Evolutionary conservation across 2,113 vertebrate species (phyloP).

Genomic region (Centropus bengalensis): DNA sequence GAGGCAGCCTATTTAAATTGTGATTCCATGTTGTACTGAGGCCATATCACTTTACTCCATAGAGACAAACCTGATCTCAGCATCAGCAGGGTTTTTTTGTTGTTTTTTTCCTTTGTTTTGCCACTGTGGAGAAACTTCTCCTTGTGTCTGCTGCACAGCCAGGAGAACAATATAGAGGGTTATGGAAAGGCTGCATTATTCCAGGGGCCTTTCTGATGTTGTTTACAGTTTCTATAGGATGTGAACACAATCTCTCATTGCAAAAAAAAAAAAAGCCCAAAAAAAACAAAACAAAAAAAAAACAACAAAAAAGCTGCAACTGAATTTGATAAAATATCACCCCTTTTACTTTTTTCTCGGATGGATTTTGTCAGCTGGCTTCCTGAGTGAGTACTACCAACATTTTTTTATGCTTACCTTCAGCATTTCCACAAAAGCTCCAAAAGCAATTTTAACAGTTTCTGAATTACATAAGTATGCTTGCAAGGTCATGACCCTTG

Average conservation of each 20-base stretch:
- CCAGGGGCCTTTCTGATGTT: neutral
- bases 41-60: neutral
- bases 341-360: neutral
- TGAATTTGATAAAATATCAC: neutral
- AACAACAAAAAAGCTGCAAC: neutral
- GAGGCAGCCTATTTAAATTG: neutral
- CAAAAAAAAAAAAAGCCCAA: neutral
- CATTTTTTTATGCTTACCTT: neutral
- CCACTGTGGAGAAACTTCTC: constrained; percentile 52
- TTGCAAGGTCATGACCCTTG: neutral
- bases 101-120: constrained; percentile 12
- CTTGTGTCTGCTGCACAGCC: neutral
- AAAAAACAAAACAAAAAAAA: too few relatives aligned
- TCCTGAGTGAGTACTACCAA: constrained; percentile 47
- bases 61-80: neutral
- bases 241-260: neutral
- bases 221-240: constrained; percentile 20
- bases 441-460: neutral
- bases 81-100: constrained; percentile 15
- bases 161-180: constrained; percentile 64
- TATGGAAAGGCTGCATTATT: constrained; percentile 60
- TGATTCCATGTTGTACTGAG: fast-evolving
- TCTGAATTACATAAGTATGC: neutral
- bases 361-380: constrained; percentile 32
- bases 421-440: neutral